Base-by-base conservation (phyloP, 2,888 invertebrate species). In the Lasioglossum figueresi region DNA sequence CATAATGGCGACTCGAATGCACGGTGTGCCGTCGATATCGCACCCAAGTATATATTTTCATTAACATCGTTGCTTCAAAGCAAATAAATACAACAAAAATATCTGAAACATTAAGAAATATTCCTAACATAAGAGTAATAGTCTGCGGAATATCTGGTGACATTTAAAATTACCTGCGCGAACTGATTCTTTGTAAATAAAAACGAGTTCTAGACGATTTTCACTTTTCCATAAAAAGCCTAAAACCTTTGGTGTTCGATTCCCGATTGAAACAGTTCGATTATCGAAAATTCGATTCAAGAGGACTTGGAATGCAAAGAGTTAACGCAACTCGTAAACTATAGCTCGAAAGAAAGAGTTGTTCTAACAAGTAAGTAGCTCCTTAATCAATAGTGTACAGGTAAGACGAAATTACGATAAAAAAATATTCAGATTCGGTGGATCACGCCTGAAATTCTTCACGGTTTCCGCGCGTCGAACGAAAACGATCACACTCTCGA, bases 401-500 rank as follows among this genome's bases (percentile, higher is more conserved):
- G 56, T 70, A 27, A 80, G 0, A 56, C 78, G 31, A 40, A 37
- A 37, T 5, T 40, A 31, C 19, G 19, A 73, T 83, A 48, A 73
- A 68, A 76, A 85, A 74, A 79, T 56, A 71, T 12, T 52, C 37
- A 27, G 66, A 12, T 52, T 70, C 70, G 71, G 48, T 43, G 43
- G 31, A 74, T 45, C 45, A 48, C 45, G 71, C 68, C 66, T n/a
- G 52, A 34, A 74, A 72, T 70, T 74, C 27, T 45, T 31, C 8
- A 59, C 56, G 48, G 48, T 82, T 79, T 56, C 34, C 14, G 52
- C 59, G 8, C 68, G 74, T 76, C 73, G 37, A 85, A 77, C 76
- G 34, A 77, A 79, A 79, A 79, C 37, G 31, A 70, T 72, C 43
- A 34, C 70, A 71, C 16, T 78, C 83, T 75, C 43, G 63, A n/a